Evolutionary conservation across 2,797 vertebrate species (phyloP), one percentile per base, ranked within the genome.

Genomic region (Silurus aristotelis): DNA sequence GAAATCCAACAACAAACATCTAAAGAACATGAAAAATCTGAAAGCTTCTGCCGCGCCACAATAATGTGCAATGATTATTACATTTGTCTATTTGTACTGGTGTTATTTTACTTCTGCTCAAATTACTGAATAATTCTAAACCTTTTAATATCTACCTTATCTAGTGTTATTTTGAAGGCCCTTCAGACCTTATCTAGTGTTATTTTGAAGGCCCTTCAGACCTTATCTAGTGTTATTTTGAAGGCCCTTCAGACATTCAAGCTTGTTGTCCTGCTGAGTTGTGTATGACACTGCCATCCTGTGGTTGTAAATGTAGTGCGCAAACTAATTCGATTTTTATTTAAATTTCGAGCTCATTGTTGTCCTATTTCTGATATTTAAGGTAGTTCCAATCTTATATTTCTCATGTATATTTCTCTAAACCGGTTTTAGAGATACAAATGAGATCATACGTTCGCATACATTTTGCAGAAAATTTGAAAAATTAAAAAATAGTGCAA

Each of bases 261-360:
- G 38, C 38, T 38, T 38, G 38, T 52, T 10, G 48, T 10, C 48
- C 10, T 25, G 60, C 22, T 64, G 77, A 48, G 25, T 64, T 64
- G 38, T 70, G 52, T 83, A 58, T 56, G n/a, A 82, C 31, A 83
- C 73, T 72, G 87, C 80, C 87, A 85, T 67, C 87, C 20, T 73
- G 80, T 83, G 87, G 81, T 73, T 52, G 6, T 46, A 48, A 19
- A 64, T 60, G 31, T 63, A 22, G 71, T 22, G 27, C 64, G 43
- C 22, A 66, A 61, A 9, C 43, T 52, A 58, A 22, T 55, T 64
- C 1, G 14, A 15, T 17, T 6, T 8, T 27, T 6, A 25, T 27
- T 73, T 13, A 52, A 27, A 75, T 9, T 3, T 55, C 43, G 22
- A 46, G 20, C 17, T 8, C 68, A 46, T 71, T 7, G 9, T 55